Percentiles rank a stretch among this genome's conserved stretches.
These are phyloP conservation scores for Lissonota sp. DNA, from an alignment of 2,888 invertebrate genomes.

Conservation along the genomic window DNA sequence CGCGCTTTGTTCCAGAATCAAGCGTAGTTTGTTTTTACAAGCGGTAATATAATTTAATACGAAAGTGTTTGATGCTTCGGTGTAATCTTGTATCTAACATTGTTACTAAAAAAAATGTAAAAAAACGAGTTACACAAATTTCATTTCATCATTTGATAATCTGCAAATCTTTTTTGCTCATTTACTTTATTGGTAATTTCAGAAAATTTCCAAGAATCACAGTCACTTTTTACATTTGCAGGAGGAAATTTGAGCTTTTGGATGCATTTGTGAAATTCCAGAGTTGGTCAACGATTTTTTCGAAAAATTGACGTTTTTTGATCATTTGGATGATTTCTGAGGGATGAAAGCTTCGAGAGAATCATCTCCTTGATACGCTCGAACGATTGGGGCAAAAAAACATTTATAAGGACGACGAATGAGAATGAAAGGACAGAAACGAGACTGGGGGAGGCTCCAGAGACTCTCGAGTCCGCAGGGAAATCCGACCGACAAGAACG, in stretches of 20 bases:
- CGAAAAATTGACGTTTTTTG: neutral
- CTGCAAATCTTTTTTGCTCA: too few species aligned
- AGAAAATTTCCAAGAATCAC: too few species aligned
- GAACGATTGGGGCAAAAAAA: conserved; percentile 11
- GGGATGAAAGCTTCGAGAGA: conserved; percentile 20
- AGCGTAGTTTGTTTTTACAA: conserved; percentile 28
- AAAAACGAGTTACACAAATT: neutral
- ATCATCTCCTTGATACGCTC: conserved; percentile 14
- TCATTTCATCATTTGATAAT: neutral
- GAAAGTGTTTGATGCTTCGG: conserved; percentile 7
- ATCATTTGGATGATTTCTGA: neutral
- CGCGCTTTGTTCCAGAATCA: conserved; percentile 66
- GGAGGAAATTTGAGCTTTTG: too few species aligned
- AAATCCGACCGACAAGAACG: conserved; percentile 63
- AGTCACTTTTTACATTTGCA: too few species aligned
- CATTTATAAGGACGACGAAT: conserved; percentile 29
- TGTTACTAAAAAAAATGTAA: neutral
- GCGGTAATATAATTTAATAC: conserved; percentile 31
- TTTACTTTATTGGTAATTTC: too few species aligned
- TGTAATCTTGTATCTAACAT: neutral
- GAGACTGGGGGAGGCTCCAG: conserved; percentile 53
- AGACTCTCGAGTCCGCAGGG: conserved; percentile 56
- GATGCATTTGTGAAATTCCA: too few species aligned
- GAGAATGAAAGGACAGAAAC: conserved; percentile 40
- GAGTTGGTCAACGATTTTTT: neutral